These are phyloP conservation scores for Phaetusa simplex DNA, from an alignment of 2,113 vertebrate species.

Conservation along the genomic window DNA sequence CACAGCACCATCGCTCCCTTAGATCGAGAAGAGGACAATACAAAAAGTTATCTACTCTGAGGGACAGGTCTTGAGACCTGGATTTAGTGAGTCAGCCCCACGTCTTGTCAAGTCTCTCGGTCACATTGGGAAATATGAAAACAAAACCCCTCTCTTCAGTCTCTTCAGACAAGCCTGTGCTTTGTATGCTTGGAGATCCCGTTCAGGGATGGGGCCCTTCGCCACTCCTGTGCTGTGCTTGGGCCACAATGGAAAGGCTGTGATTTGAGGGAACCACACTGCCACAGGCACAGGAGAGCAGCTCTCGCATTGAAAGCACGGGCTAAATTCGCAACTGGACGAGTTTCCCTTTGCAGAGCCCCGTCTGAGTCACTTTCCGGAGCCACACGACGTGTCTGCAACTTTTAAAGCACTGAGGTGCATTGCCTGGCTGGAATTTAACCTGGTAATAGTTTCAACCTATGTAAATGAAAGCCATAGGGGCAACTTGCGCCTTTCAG, in stretches of 20 bases:
- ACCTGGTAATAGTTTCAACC: background rate
- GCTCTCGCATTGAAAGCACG: background rate
- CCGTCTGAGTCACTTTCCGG: background rate
- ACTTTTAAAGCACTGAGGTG: background rate
- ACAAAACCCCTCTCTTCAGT: background rate
- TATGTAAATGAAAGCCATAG: background rate
- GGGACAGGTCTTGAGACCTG: background rate
- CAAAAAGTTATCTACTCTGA: background rate
- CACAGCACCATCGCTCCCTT: background rate
- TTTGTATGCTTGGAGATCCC: rapidly evolving
- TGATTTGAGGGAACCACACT: background rate
- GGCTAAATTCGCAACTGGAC: background rate
- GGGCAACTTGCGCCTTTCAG: background rate
- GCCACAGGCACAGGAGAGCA: background rate
- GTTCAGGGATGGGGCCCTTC: rapidly evolving
- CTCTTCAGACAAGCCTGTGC: background rate
- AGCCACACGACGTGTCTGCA: background rate
- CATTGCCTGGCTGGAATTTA: background rate
- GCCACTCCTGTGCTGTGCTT: background rate
- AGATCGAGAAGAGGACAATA: background rate
- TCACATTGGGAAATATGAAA: background rate
- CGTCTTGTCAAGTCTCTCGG: background rate
- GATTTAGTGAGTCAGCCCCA: background rate
- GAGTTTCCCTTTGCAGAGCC: background rate
- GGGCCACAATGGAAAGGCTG: rapidly evolving